Evolutionary conservation across 2,113 vertebrate species (phyloP).

Genomic region (Crotalus helleri): DNA sequence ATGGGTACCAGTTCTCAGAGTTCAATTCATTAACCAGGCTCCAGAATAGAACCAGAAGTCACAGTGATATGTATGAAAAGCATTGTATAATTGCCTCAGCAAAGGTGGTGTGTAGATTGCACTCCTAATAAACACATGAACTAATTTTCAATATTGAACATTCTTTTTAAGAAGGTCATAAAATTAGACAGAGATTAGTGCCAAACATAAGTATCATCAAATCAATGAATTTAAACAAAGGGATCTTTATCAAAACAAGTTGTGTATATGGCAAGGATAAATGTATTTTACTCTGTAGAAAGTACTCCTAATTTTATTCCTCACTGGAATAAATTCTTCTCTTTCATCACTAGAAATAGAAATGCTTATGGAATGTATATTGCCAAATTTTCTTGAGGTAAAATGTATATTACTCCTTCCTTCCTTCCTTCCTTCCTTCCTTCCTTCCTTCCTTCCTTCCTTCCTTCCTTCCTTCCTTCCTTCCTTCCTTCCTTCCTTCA

Average conservation of each 20-base stretch:
- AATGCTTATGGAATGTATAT: not conserved
- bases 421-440: not conserved
- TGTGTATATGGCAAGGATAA: not conserved
- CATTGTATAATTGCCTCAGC: not conserved
- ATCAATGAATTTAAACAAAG: not conserved
- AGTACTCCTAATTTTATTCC: not conserved
- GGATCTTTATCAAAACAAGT: not conserved
- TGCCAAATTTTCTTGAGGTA: not conserved
- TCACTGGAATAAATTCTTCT: not conserved
- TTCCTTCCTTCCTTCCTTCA: not conserved
- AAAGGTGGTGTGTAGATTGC: not conserved
- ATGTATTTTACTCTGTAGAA: not conserved
- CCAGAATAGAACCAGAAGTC: slow-evolving; percentile 6
- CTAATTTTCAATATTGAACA: not conserved
- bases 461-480: not conserved
- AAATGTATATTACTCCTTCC: not conserved
- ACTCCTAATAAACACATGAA: not conserved
- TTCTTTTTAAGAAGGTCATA: not conserved
- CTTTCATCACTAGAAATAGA: not conserved
- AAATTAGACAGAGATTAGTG: not conserved
- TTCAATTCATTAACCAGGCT: not conserved
- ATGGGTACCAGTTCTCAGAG: not conserved
- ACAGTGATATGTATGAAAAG: not conserved
- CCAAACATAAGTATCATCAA: not conserved
- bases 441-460: not conserved